Evolutionary conservation across 2,797 vertebrate species (phyloP), one percentile per base, ranked within the genome.

Genomic region (Syncerus caffer): DNA sequence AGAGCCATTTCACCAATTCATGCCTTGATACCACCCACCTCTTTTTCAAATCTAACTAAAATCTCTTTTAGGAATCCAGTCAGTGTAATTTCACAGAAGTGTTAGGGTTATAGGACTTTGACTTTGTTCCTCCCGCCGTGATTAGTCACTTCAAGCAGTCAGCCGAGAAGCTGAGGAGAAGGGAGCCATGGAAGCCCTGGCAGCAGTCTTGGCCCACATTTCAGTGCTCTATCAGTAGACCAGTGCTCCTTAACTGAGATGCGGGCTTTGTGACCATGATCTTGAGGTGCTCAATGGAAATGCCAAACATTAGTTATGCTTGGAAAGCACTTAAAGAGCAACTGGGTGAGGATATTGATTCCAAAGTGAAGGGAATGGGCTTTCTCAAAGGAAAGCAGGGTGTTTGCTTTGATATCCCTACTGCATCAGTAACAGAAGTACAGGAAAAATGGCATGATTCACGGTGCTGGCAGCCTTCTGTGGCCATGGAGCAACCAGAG

Each of bases 41-140:
- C 71, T 42, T 29, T 96, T 93, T 78, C 47, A 93, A 88, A 84
- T 84, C 21, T 85, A 91, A 93, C 45, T 86, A 57, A 90, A 89
- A 89, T 71, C 45, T 92, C 53, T 90, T 86, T 87, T 50, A 93
- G 83, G 34, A 93, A 93, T 89, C 27, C 58, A 67, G 71, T 76
- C 82, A 80, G 29, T 79, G 50, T 74, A 55, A 87, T 60, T 93
- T 88, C 78, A 79, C 9, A 74, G 64, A 74, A 85, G 17, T n/a
- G 27, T 58, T 50, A 97, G 27, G 51, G 47, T 21, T 93, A 4
- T 16, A 85, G 47, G 47, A 51, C 76, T 51, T 38, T 23, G 57
- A 58, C 57, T 58, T 25, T 58, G 67, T 23, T 34, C 67, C 34
- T 71, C 67, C 34, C 5, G 12, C 64, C 21, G 0, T 23, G 19